Evolutionary conservation across 2,888 invertebrate genomes (phyloP).

Genomic region (Agonopterix arenella): DNA sequence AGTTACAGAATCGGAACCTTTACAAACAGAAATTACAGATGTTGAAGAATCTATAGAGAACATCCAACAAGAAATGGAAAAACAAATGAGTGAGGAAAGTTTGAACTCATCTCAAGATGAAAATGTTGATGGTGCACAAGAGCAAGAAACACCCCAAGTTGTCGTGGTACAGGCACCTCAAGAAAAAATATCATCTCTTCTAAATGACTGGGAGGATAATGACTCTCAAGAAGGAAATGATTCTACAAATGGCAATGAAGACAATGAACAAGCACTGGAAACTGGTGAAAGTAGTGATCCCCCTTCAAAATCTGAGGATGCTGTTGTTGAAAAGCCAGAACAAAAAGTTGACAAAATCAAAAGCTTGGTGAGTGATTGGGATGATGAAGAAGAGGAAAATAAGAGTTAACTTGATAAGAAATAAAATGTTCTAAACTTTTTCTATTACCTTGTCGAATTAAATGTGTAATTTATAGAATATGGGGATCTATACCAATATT

Average conservation of each 20-base stretch:
- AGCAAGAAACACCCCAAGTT: constrained; percentile 15
- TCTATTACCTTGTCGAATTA: too few relatives aligned
- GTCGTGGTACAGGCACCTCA: constrained; percentile 17
- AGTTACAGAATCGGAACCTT: constrained; percentile 12
- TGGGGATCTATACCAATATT: too few relatives aligned
- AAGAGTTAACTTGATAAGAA: background rate
- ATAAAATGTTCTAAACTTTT: background rate
- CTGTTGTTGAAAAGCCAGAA: constrained; percentile 2
- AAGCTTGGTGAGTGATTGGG: constrained; percentile 71
- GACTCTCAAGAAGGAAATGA: constrained; percentile 51
- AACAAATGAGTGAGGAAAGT: constrained; percentile 38
- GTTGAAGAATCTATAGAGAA: constrained; percentile 67
- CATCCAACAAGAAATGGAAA: constrained; percentile 65
- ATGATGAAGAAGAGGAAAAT: constrained; percentile 46
- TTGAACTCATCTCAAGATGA: constrained; percentile 25
- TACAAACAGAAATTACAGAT: constrained; percentile 13
- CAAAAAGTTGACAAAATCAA: constrained; percentile 51
- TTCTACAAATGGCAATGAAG: constrained; percentile 11
- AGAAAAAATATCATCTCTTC: constrained; percentile 56
- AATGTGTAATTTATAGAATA: too few relatives aligned
- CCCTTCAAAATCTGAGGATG: background rate
- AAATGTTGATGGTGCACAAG: constrained; percentile 17
- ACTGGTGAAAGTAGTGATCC: background rate
- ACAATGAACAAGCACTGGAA: background rate
- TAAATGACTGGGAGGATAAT: constrained; percentile 73